These are phyloP conservation scores for Lochmaea crataegi DNA, from an alignment of 2,888 invertebrate species.

Conservation along the genomic window DNA sequence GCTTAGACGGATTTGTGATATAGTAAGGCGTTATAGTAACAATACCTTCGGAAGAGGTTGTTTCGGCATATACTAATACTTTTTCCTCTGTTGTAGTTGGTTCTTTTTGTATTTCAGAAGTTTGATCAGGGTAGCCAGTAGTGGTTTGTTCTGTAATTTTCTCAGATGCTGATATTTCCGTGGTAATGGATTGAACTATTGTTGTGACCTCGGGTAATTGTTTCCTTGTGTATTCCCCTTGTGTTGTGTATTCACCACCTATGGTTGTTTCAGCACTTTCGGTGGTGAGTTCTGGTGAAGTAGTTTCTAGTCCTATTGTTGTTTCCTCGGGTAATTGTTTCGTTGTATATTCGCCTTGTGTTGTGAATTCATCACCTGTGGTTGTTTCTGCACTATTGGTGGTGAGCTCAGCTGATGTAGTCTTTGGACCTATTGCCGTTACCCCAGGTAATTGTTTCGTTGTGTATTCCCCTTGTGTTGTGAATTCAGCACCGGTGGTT, in stretches of 20 bases:
- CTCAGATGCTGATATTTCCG: too few species aligned
- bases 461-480: neutral
- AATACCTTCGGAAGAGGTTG: conserved; percentile 50
- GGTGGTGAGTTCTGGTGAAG: neutral
- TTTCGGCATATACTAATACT: conserved; percentile 49
- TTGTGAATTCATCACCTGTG: too few species aligned
- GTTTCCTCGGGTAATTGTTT: neutral
- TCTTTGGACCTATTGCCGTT: neutral
- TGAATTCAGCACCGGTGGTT: neutral
- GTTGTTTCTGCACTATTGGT: neutral
- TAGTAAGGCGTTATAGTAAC: conserved; percentile 51
- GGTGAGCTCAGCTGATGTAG: neutral
- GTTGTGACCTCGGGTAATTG: neutral
- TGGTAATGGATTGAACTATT: too few species aligned
- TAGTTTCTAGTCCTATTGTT: neutral
- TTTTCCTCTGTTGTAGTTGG: conserved; percentile 41
- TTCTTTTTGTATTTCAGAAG: neutral
- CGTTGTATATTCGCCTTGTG: neutral
- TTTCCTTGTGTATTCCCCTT: neutral
- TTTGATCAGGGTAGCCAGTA: neutral
- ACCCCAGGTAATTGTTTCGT: neutral
- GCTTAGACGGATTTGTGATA: conserved; percentile 15
- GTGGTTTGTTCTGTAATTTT: too few species aligned
- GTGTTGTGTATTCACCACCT: neutral
- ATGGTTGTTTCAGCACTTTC: neutral